Conservation (phyloP, 2,888 invertebrate genomes). For the Synanthedon myopaeformis region DNA sequence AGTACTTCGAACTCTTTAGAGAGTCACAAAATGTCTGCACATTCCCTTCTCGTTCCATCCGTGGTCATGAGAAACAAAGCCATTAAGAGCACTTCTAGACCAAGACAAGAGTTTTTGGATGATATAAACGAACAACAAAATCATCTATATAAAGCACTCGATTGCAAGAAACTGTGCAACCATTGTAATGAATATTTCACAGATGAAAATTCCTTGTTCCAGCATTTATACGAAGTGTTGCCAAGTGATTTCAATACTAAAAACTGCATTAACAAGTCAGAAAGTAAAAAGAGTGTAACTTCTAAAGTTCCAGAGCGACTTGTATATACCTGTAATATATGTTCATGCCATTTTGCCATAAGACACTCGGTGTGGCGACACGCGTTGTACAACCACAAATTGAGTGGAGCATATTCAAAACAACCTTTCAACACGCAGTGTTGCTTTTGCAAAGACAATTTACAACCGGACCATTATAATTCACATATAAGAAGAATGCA, state of each 20-base stretch:
- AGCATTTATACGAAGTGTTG: not conserved
- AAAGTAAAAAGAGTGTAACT: not conserved
- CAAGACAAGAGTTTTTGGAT: not conserved
- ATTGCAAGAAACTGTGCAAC: not conserved
- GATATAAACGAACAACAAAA: not conserved
- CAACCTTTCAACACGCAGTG: not conserved
- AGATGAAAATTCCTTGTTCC: not conserved
- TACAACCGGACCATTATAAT: not conserved
- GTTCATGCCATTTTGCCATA: not conserved
- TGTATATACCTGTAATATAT: not conserved
- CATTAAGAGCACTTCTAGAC: not conserved
- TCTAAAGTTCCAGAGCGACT: not conserved
- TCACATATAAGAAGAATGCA: not conserved
- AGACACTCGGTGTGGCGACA: not conserved
- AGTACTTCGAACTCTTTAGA: not conserved
- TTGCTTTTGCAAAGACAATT: not conserved
- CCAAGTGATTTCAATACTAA: not conserved
- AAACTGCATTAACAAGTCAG: not conserved
- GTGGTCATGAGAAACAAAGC: not conserved
- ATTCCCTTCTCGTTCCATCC: not conserved
- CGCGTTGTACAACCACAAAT: not conserved
- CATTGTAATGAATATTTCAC: not conserved
- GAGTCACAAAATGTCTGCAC: not conserved
- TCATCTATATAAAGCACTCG: not conserved
- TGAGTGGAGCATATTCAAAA: not conserved